Evolutionary conservation across 2,888 invertebrate genomes (phyloP), one percentile per base, ranked within the genome.

Genomic region (Rotaria magnacalcarata): DNA sequence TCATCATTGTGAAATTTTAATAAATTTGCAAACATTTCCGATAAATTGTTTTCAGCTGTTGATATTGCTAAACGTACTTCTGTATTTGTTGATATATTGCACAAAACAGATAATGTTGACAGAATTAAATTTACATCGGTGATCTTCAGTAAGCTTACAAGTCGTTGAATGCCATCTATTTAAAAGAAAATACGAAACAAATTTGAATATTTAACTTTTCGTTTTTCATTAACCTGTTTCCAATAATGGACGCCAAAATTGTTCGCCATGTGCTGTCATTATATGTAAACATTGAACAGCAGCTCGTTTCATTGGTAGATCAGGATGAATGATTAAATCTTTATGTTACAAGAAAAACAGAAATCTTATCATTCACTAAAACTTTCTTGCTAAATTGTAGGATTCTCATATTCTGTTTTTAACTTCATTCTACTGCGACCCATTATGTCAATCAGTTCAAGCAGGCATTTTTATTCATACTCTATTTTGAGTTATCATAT

Each of bases 271-370:
- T 21, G 89, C 90, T 41, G 91, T 90, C 88, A 91, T 88, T 47
- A 89, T 89, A 87, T 91, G 90, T 84, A 91, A 88, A 88, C 91
- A 91, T 87, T 90, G 90, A 6, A 91, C 90, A 52, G 90, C 89
- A 87, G 90, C 89, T 88, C 90, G 90, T 87, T 90, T 89, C 88
- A 90, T 89, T 86, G 87, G 87, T n/a, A 89, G 56, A 67, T 89
- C 88, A 52, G 88, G 87, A 87, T 88, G 88, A 80, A 87, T 88
- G 85, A 91, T 87, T 90, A 91, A 91, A 54, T 88, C 91, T 91
- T 87, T 10, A 88, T 4, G 47, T 43, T 8, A 47, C 10, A 67
- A 27, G 27, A 10, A 67, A 67, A 16, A 8, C 50, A n/a, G 14
- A 52, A 14, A 52, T 11, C 16, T 14, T 52, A 52, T 52, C 16